Evolutionary conservation across 2,888 invertebrate genomes (phyloP).

Genomic region (Agonopterix subpropinquella): DNA sequence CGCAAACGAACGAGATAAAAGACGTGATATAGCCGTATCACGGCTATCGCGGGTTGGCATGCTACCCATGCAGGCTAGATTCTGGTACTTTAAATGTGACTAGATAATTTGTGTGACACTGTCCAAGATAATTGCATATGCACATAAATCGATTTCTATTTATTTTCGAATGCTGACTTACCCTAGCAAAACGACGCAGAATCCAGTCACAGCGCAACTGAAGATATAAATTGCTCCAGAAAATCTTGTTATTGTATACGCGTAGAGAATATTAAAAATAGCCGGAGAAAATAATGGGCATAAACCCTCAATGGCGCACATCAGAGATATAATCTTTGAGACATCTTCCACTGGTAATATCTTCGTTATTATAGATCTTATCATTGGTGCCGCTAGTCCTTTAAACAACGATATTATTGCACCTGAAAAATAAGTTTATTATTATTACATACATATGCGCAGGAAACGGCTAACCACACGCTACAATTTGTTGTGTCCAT

Average conservation of each 20-base stretch:
- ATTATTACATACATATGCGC: too few relatives aligned
- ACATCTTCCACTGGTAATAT: slow-evolving; percentile 75
- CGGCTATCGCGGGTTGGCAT: too few relatives aligned
- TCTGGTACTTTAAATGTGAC: too few relatives aligned
- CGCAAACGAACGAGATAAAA: too few relatives aligned
- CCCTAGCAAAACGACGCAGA: slow-evolving; percentile 64
- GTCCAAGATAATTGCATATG: too few relatives aligned
- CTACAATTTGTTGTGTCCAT: too few relatives aligned
- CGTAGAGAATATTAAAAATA: slow-evolving; percentile 79
- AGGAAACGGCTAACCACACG: too few relatives aligned
- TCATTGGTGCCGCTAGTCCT: slow-evolving; percentile 72
- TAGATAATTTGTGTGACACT: too few relatives aligned
- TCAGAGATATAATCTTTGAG: slow-evolving; percentile 82
- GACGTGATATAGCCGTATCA: too few relatives aligned
- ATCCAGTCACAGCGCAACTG: slow-evolving; percentile 57
- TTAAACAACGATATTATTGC: slow-evolving; percentile 63
- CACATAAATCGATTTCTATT: too few relatives aligned
- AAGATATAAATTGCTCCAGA: slow-evolving; percentile 77
- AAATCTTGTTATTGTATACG: slow-evolving; percentile 66
- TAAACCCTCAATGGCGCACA: slow-evolving; percentile 78
- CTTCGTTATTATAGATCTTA: slow-evolving; percentile 77
- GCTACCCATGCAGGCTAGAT: too few relatives aligned
- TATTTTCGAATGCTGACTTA: slow-evolving; percentile 42
- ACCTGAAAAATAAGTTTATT: slow-evolving; percentile 39
- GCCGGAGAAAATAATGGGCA: slow-evolving; percentile 78